These are phyloP conservation scores for Theristicus caerulescens DNA, from an alignment of 2,113 vertebrate genomes.

Conservation along the genomic window DNA sequence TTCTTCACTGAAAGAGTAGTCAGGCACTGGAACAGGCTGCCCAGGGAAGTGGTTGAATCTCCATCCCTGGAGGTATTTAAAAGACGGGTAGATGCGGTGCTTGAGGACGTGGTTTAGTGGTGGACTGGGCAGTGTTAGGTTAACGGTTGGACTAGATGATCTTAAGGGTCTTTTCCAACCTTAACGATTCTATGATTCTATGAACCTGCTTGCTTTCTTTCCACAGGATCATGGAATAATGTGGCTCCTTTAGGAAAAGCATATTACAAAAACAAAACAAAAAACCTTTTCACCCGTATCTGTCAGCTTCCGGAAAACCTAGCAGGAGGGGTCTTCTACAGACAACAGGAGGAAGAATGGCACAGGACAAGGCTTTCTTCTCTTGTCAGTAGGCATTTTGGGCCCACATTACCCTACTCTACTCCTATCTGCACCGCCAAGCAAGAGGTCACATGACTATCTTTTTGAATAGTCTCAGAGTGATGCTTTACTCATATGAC, in stretches of 20 bases:
- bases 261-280: neutral
- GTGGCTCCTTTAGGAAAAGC: neutral
- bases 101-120: too few relatives aligned
- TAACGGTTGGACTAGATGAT: too few relatives aligned
- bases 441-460: neutral
- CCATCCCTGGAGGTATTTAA: too few relatives aligned
- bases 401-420: neutral
- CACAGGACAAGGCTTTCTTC: neutral
- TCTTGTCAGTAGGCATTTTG: neutral
- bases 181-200: too few relatives aligned
- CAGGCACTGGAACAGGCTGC: too few relatives aligned
- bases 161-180: too few relatives aligned
- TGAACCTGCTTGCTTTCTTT: neutral
- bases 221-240: neutral
- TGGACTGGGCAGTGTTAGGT: too few relatives aligned
- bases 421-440: neutral
- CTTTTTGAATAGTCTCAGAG: neutral
- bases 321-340: neutral
- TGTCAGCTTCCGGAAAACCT: neutral
- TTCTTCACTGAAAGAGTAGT: too few relatives aligned
- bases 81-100: too few relatives aligned
- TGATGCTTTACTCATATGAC: neutral
- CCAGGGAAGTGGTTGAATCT: too few relatives aligned
- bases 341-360: neutral
- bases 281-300: neutral